phyloP scores from a whole-genome alignment of 2,113 vertebrate species.

The Archocentrus centrarchus region DNA sequence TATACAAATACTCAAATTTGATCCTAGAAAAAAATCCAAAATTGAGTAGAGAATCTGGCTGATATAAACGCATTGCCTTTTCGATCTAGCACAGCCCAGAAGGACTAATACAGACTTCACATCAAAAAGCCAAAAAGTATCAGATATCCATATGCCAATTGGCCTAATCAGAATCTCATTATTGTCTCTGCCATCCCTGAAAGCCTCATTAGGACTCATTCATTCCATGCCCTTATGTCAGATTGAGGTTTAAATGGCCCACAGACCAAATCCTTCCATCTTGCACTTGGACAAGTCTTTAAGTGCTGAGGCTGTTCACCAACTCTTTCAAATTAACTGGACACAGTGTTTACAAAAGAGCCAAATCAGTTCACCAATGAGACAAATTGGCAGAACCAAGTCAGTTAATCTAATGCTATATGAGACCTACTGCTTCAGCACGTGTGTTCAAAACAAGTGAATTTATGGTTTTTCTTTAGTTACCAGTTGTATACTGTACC shows the following conservation, averaged over 20 bases:
- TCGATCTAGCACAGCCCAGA: neutral
- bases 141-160: conserved; percentile 42
- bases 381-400: neutral
- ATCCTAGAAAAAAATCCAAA: neutral
- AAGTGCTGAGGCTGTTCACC: conserved; percentile 15
- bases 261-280: conserved; percentile 26
- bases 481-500: neutral
- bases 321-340: conserved; percentile 34
- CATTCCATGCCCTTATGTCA: conserved; percentile 40
- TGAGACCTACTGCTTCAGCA: neutral
- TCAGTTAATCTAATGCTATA: neutral
- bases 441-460: neutral
- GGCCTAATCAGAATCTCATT: conserved; percentile 44
- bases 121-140: conserved; percentile 8
- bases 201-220: conserved; percentile 60
- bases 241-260: conserved; percentile 29
- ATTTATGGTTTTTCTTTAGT: no score
- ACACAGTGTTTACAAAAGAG: conserved; percentile 23
- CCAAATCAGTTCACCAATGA: conserved; percentile 33
- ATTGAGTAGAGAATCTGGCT: neutral
- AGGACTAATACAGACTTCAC: neutral
- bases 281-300: conserved; percentile 24
- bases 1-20: neutral
- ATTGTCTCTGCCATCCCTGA: conserved; percentile 18
- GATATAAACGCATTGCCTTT: neutral